A percentile compares a stretch with the other conserved stretches of the same genome.
phyloP scores from a whole-genome alignment of 2,888 invertebrate species.

The Eremobia ochroleuca region DNA sequence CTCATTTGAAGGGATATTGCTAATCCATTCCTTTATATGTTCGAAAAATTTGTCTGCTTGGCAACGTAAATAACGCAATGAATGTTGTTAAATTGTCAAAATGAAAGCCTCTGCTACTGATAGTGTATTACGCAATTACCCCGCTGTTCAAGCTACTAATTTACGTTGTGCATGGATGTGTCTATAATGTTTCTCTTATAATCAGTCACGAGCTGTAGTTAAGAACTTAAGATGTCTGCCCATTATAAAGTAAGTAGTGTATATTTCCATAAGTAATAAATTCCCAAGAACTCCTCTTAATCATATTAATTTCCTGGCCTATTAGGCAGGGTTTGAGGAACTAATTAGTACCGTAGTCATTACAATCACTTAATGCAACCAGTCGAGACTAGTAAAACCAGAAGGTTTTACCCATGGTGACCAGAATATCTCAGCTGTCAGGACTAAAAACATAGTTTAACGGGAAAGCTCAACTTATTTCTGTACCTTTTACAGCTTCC shows the following conservation, averaged over 20 bases:
- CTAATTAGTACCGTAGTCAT: constrained; percentile 18
- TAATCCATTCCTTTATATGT: no score
- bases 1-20: no score
- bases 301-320: constrained; percentile 1
- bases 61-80: no score
- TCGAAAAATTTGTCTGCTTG: no score
- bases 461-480: not conserved
- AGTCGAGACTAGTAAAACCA: not conserved
- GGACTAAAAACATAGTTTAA: not conserved
- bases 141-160: not conserved
- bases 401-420: not conserved
- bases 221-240: not conserved
- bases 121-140: no score
- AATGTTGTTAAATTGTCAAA: no score
- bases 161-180: not conserved
- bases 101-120: no score
- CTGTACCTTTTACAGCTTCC: not conserved
- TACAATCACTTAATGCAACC: not conserved
- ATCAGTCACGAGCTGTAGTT: not conserved
- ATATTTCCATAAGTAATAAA: constrained; percentile 8
- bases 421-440: not conserved
- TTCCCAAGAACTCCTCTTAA: not conserved
- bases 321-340: constrained; percentile 19
- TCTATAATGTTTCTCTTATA: not conserved
- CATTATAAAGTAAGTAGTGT: not conserved